Conservation (phyloP, 2,888 invertebrate genomes). For the Dynastes maya region DNA sequence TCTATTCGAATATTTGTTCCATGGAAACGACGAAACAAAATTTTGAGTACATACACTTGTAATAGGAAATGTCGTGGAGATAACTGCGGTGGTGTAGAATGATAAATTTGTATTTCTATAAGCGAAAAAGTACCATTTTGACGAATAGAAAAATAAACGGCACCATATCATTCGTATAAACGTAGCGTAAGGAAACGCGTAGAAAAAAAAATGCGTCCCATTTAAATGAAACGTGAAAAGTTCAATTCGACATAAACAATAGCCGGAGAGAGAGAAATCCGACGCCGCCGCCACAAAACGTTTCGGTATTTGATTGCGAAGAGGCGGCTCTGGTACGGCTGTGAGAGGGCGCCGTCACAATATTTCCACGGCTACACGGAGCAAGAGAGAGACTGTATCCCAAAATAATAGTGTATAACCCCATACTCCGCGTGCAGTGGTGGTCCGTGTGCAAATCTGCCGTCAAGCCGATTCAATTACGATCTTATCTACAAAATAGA, state of each 20-base stretch:
- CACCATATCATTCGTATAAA: constrained; percentile 17
- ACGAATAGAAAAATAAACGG: constrained; percentile 25
- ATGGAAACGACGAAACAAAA: no score
- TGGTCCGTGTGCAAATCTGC: constrained; percentile 71
- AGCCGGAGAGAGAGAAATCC: constrained; percentile 20
- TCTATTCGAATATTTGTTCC: no score
- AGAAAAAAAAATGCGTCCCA: constrained; percentile 27
- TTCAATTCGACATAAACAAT: constrained; percentile 52
- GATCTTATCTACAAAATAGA: constrained; percentile 72
- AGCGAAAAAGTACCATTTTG: constrained; percentile 14
- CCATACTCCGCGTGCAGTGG: constrained; percentile 60
- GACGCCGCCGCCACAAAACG: constrained; percentile 27
- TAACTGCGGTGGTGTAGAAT: no score
- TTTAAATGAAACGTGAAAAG: constrained; percentile 50
- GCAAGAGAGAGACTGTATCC: constrained; percentile 57
- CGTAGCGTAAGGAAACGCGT: constrained; percentile 17
- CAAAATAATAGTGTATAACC: constrained; percentile 63
- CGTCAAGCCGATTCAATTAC: constrained; percentile 72
- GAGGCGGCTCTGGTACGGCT: neutral
- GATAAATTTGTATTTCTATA: neutral
- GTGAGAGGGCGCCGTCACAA: constrained; percentile 55
- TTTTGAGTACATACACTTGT: no score
- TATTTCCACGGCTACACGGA: constrained; percentile 57
- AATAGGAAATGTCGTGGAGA: no score
- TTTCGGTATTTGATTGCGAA: constrained; percentile 17